Conservation (phyloP, 2,113 vertebrate genomes). For the Ictidomys tridecemlineatus region DNA sequence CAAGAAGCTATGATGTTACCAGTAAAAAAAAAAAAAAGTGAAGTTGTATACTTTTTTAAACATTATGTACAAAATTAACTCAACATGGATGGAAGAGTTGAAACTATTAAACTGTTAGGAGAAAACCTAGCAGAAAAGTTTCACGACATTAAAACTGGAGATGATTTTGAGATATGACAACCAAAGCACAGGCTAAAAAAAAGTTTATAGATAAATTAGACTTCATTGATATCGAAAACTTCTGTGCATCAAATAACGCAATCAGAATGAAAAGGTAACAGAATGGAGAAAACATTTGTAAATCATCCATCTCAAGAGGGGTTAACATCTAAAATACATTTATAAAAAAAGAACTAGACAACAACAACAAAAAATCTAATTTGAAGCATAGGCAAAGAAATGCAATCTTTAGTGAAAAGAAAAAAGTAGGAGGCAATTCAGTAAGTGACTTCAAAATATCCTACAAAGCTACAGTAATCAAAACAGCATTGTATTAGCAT, state of each 20-base stretch:
- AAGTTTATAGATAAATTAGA: neutral
- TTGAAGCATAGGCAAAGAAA: neutral
- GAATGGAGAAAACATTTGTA: neutral
- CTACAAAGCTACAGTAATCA: neutral
- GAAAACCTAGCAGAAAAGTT: neutral
- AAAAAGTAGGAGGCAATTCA: neutral
- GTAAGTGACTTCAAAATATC: neutral
- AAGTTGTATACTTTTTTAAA: neutral
- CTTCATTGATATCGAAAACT: neutral
- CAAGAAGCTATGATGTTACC: neutral
- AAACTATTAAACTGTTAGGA: slow-evolving; percentile 26
- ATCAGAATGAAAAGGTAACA: slow-evolving; percentile 28
- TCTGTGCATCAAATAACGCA: neutral
- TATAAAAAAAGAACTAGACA: neutral
- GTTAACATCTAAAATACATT: neutral
- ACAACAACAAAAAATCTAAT: neutral
- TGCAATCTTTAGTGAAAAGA: neutral
- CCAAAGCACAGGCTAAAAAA: neutral
- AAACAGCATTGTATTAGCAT: neutral
- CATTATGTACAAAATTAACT: neutral
- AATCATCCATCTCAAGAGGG: neutral
- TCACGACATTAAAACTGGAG: neutral
- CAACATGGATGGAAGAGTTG: neutral
- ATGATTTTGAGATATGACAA: neutral
- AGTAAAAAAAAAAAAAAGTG: neutral